A percentile compares a stretch with the other conserved stretches of the same genome.
These are phyloP conservation scores for Dione vanillae DNA, from an alignment of 2,888 invertebrate genomes.

Conservation along the genomic window DNA sequence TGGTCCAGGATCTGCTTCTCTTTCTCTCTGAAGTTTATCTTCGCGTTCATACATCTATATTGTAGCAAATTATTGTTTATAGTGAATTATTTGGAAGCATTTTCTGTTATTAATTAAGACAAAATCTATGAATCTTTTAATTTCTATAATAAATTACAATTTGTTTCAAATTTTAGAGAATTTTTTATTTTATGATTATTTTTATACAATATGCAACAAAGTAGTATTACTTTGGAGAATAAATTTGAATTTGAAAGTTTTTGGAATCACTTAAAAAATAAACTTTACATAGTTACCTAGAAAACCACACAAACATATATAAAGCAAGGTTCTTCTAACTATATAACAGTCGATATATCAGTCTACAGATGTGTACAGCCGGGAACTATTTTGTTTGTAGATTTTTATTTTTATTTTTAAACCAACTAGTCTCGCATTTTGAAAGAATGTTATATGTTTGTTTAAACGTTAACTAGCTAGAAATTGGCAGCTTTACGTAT, in stretches of 20 bases:
- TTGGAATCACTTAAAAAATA: neutral
- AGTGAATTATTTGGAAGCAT: neutral
- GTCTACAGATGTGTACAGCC: neutral
- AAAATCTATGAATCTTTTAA: neutral
- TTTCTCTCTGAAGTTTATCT: constrained; percentile 96
- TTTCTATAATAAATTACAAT: neutral
- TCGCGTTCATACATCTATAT: constrained; percentile 89
- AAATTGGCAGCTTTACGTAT: neutral
- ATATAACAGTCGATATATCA: constrained; percentile 32
- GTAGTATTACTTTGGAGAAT: no score
- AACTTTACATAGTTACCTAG: neutral
- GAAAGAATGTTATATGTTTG: neutral
- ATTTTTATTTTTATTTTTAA: constrained; percentile 23
- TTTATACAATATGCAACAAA: no score
- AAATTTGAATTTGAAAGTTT: no score
- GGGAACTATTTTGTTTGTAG: neutral
- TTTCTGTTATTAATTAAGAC: no score
- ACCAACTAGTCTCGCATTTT: neutral
- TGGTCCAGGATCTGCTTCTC: constrained; percentile 97
- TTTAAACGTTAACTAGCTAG: constrained; percentile 6
- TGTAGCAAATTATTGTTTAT: neutral
- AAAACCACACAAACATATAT: neutral
- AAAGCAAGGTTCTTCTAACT: neutral
- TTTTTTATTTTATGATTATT: no score
- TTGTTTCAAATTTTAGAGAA: no score